These are phyloP conservation scores for Heliconius erato DNA, from an alignment of 2,888 invertebrate genomes.

Conservation along the genomic window DNA sequence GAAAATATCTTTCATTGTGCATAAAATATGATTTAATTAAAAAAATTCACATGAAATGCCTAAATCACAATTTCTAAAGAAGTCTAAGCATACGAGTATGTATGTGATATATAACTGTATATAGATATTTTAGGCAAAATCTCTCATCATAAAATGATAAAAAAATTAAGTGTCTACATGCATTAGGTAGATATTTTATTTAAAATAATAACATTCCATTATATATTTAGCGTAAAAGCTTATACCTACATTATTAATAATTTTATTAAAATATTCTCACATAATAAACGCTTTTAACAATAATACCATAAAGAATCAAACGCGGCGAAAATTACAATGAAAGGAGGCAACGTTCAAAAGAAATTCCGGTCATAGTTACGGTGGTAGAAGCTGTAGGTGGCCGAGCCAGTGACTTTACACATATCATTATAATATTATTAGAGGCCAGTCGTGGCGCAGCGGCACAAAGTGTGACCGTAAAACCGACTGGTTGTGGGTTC, in stretches of 20 bases:
- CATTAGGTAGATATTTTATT: background rate
- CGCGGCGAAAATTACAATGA: slow-evolving; percentile 22
- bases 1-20: background rate
- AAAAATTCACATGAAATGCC: background rate
- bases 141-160: background rate
- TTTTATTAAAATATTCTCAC: slow-evolving; percentile 29
- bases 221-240: background rate
- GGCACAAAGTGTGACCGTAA: no score
- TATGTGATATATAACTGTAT: background rate
- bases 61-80: background rate
- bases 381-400: slow-evolving; percentile 21
- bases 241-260: background rate
- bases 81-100: background rate
- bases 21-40: slow-evolving; percentile 1
- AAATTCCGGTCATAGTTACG: slow-evolving; percentile 28
- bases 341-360: slow-evolving; percentile 30
- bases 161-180: background rate
- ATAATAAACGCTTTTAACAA: slow-evolving; percentile 31
- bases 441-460: background rate
- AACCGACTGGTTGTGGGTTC: no score
- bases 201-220: slow-evolving; percentile 4
- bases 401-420: slow-evolving; percentile 34
- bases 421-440: slow-evolving; percentile 36
- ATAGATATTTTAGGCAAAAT: background rate
- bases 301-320: slow-evolving; percentile 29